Evolutionary conservation across 1,140 invertebrate species (phyloP).

Genomic region (Planococcus citri): DNA sequence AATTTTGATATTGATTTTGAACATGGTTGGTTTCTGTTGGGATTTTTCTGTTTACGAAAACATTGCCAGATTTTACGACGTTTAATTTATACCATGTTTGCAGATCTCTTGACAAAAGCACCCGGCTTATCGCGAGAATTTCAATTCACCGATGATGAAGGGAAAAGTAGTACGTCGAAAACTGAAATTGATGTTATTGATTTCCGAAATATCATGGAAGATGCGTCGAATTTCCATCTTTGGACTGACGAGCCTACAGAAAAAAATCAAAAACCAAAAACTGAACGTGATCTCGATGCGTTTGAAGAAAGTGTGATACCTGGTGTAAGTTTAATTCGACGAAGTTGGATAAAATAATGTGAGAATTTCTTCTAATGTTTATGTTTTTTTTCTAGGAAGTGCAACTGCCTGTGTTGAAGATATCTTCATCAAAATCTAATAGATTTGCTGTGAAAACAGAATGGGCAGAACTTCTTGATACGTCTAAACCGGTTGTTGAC

Average conservation of each 20-base stretch:
- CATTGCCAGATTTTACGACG: neutral
- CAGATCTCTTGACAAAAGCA: constrained; percentile 14
- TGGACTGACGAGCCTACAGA: neutral
- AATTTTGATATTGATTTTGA: constrained; percentile 29
- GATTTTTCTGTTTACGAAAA: constrained; percentile 20
- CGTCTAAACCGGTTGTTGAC: constrained; percentile 61
- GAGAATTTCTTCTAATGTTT: neutral
- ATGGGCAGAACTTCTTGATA: constrained; percentile 80
- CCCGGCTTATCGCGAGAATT: neutral
- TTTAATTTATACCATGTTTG: neutral
- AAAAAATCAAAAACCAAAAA: neutral
- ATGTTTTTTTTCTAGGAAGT: constrained; percentile 29
- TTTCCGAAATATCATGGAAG: neutral
- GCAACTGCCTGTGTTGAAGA: constrained; percentile 39
- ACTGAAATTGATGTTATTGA: neutral
- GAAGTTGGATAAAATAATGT: constrained; percentile 7
- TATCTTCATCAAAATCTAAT: constrained; percentile 34
- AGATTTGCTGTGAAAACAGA: constrained; percentile 38
- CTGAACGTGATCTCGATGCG: neutral
- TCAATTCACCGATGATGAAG: neutral
- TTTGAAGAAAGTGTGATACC: neutral
- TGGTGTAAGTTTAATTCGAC: neutral
- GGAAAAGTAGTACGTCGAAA: neutral
- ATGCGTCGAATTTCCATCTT: neutral
- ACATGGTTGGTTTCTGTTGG: constrained; percentile 10